A percentile compares a stretch with the other conserved stretches of the same genome.
phyloP scores from a whole-genome alignment of 2,888 invertebrate species.

The Drosophila nr. medialis region DNA sequence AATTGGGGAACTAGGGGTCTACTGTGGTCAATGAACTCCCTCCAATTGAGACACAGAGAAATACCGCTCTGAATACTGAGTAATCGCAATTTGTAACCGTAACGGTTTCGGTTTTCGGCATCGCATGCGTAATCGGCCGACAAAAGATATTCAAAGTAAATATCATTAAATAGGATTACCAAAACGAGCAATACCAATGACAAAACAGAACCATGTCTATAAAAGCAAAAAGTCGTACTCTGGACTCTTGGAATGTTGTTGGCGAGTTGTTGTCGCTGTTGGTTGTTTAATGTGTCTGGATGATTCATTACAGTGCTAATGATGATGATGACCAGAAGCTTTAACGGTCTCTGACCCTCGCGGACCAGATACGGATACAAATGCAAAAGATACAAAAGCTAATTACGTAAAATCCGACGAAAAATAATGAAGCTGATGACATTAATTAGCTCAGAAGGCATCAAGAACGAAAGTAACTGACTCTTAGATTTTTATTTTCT shows the following conservation, averaged over 20 bases:
- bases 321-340: constrained; percentile 72
- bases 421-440: constrained; percentile 66
- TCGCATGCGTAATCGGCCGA: constrained; percentile 60
- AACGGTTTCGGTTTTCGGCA: constrained; percentile 57
- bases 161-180: constrained; percentile 77
- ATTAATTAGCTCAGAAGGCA: constrained; percentile 67
- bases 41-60: background rate
- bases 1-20: constrained; percentile 13
- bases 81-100: constrained; percentile 63
- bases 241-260: constrained; percentile 19
- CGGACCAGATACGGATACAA: constrained; percentile 2
- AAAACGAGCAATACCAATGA: constrained; percentile 61
- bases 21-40: constrained; percentile 55
- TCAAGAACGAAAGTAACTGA: constrained; percentile 28
- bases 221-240: constrained; percentile 33
- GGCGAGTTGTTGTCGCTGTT: background rate
- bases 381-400: constrained; percentile 44
- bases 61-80: constrained; percentile 43
- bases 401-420: constrained; percentile 65
- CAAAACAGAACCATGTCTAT: constrained; percentile 44
- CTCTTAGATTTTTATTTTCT: constrained; percentile 4
- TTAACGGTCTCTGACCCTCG: constrained; percentile 72
- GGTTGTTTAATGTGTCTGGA: constrained; percentile 15
- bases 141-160: constrained; percentile 59
- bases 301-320: constrained; percentile 56